Conservation (phyloP, 2,113 vertebrate genomes). For the Gasterosteus nipponicus region DNA sequence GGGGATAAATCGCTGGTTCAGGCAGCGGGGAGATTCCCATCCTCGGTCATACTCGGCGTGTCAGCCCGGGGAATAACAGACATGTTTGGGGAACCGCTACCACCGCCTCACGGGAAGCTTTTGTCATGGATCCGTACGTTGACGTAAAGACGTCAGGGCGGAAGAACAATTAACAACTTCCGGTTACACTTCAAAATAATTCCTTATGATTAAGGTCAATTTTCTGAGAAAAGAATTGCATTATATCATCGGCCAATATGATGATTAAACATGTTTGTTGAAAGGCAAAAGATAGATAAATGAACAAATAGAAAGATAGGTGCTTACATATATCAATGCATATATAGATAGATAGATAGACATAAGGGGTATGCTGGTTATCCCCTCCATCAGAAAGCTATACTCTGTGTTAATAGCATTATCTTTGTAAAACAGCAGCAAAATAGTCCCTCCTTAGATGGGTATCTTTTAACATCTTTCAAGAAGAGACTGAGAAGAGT, state of each 20-base stretch:
- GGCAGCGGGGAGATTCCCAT: slow-evolving; percentile 44
- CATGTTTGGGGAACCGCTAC: slow-evolving; percentile 56
- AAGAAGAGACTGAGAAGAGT: neutral
- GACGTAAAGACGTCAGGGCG: slow-evolving; percentile 39
- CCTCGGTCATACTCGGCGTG: slow-evolving; percentile 25
- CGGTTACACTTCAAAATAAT: slow-evolving; percentile 59
- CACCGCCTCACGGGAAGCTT: slow-evolving; percentile 29
- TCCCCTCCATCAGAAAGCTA: neutral
- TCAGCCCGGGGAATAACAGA: neutral
- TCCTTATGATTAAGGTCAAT: neutral
- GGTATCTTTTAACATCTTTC: neutral
- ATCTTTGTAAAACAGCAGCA: neutral
- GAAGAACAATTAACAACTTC: slow-evolving; percentile 27
- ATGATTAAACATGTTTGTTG: neutral
- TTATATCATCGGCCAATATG: neutral
- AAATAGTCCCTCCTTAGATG: neutral
- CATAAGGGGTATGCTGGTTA: neutral
- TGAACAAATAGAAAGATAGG: neutral
- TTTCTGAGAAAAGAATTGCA: neutral
- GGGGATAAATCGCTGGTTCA: neutral
- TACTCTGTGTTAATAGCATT: neutral
- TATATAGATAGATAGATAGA: neutral
- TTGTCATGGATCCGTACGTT: slow-evolving; percentile 36
- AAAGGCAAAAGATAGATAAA: neutral
- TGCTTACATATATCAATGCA: neutral